Evolutionary conservation across 1,140 invertebrate genomes (phyloP).

Genomic region (Lepidostoma basale): DNA sequence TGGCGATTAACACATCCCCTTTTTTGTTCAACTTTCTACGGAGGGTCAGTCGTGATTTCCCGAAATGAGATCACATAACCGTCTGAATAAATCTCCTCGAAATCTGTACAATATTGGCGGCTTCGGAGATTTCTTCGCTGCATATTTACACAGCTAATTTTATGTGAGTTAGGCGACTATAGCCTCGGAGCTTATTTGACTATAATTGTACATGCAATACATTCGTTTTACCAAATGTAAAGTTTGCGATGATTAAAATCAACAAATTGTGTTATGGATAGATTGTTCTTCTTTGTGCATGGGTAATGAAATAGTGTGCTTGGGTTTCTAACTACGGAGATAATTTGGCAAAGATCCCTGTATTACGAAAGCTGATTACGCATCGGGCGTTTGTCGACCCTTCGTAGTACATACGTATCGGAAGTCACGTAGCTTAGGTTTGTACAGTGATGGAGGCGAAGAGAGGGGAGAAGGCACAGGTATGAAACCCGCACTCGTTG

Average conservation of each 20-base stretch:
- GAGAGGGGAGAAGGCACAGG: not conserved
- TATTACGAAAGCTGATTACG: not conserved
- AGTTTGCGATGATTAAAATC: too few relatives aligned
- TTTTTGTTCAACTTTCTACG: constrained; percentile 5
- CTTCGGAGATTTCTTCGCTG: too few relatives aligned
- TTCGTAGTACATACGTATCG: constrained; percentile 14
- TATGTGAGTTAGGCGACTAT: too few relatives aligned
- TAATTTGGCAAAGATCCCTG: not conserved
- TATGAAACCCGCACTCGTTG: not conserved
- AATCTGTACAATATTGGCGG: not conserved
- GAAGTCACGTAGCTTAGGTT: constrained; percentile 7
- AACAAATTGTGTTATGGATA: too few relatives aligned
- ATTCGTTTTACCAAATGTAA: too few relatives aligned
- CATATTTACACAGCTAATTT: too few relatives aligned
- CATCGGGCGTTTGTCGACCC: not conserved
- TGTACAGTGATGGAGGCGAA: too few relatives aligned
- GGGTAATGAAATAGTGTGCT: too few relatives aligned
- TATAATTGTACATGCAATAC: too few relatives aligned
- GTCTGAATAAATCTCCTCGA: not conserved
- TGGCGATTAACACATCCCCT: not conserved
- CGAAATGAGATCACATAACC: constrained; percentile 4
- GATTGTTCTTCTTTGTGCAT: too few relatives aligned
- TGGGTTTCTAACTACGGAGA: not conserved
- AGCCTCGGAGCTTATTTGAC: too few relatives aligned
- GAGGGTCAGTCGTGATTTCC: not conserved